Evolutionary conservation across 1,140 invertebrate genomes (phyloP).

Genomic region (Sipha flava): DNA sequence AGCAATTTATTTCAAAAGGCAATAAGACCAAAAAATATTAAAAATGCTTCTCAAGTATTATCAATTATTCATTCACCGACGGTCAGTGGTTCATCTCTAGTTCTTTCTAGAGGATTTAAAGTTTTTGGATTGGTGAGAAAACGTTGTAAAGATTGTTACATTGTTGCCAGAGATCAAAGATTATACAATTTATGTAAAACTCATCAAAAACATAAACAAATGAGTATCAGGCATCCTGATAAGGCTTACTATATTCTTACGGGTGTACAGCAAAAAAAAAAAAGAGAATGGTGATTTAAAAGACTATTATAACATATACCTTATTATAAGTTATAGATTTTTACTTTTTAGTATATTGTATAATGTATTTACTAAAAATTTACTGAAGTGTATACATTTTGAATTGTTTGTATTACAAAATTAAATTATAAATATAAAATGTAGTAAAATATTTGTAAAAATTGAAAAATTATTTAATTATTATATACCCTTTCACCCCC

Average conservation of each 20-base stretch:
- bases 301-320: too few species aligned
- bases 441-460: too few species aligned
- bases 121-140: slow-evolving; percentile 51
- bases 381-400: too few species aligned
- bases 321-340: too few species aligned
- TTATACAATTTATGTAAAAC: slow-evolving; percentile 64
- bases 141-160: slow-evolving; percentile 68
- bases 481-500: too few species aligned
- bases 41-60: not conserved
- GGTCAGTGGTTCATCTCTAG: not conserved
- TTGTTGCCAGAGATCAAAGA: slow-evolving; percentile 57
- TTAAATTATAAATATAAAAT: too few species aligned
- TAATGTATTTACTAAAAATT: too few species aligned
- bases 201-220: slow-evolving; percentile 70
- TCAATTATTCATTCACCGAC: not conserved
- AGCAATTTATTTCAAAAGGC: not conserved
- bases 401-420: too few species aligned
- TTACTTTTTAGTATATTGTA: too few species aligned
- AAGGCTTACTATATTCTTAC: slow-evolving; percentile 62
- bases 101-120: slow-evolving; percentile 49
- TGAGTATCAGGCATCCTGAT: slow-evolving; percentile 54
- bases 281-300: slow-evolving; percentile 33
- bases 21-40: not conserved
- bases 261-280: slow-evolving; percentile 46
- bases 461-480: too few species aligned